Evolutionary conservation across 1,140 invertebrate genomes (phyloP).

Genomic region (Eubasilissa regina): DNA sequence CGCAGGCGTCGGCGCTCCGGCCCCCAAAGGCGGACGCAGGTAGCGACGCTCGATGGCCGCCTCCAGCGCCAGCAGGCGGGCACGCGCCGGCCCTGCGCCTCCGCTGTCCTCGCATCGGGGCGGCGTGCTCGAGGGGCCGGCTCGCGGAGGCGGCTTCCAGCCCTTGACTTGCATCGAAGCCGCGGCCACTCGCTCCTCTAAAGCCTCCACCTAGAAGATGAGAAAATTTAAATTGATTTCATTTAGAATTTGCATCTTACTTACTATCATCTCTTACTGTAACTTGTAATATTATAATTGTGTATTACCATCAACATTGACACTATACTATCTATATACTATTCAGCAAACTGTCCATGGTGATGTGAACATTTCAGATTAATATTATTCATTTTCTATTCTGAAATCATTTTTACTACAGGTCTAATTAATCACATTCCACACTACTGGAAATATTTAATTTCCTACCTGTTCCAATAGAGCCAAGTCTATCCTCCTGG

Average conservation of each 20-base stretch:
- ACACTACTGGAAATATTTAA: no score
- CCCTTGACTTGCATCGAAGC: conserved; percentile 96
- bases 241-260: no score
- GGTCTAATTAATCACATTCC: no score
- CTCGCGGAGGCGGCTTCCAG: conserved; percentile 83
- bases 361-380: no score
- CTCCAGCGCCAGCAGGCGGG: conserved; percentile 87
- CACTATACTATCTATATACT: no score
- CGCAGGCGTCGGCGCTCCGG: conserved; percentile 69
- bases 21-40: conserved; percentile 92
- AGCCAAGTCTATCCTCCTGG: conserved; percentile 85
- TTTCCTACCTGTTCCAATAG: conserved; percentile 78
- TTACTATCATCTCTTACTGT: no score
- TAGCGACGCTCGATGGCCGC: conserved; percentile 93
- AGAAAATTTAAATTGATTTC: no score
- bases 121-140: conserved; percentile 64
- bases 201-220: conserved; percentile 81
- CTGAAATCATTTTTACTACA: no score
- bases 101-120: conserved; percentile 69
- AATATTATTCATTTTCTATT: no score
- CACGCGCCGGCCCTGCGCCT: conserved; percentile 80
- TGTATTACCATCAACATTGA: no score
- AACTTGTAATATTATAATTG: no score
- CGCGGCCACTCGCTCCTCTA: conserved; percentile 93
- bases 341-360: no score